Evolutionary conservation across 2,797 vertebrate genomes (phyloP).

Genomic region (Manis javanica): DNA sequence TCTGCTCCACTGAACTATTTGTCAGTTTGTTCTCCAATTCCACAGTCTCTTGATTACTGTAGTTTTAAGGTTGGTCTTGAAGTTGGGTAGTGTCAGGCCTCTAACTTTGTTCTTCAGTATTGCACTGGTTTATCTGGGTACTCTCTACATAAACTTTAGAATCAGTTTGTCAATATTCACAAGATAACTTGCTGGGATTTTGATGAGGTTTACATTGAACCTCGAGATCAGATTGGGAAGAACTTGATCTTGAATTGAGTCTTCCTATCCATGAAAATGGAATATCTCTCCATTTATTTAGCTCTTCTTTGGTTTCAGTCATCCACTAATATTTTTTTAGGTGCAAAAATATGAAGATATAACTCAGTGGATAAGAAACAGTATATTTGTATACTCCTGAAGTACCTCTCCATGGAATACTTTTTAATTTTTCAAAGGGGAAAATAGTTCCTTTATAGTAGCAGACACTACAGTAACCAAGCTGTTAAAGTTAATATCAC

Average conservation of each 20-base stretch:
- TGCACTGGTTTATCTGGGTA: neutral
- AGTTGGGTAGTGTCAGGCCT: neutral
- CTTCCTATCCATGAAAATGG: neutral
- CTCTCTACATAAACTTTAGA: neutral
- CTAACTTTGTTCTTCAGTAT: neutral
- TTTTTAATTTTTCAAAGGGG: neutral
- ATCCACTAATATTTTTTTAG: neutral
- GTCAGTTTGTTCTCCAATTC: neutral
- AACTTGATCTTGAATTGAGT: neutral
- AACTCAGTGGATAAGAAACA: neutral
- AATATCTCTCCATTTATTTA: neutral
- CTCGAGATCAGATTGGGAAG: neutral
- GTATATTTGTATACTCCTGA: neutral
- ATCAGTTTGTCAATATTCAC: neutral
- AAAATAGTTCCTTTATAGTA: neutral
- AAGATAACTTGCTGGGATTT: neutral
- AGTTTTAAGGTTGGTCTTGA: neutral
- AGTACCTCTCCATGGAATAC: neutral
- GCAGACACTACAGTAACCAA: neutral
- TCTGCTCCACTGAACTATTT: neutral
- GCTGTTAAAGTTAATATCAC: neutral
- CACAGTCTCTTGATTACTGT: neutral
- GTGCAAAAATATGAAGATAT: neutral
- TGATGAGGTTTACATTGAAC: neutral
- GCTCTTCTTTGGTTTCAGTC: neutral